These are phyloP conservation scores for Atlantisia rogersi DNA, from an alignment of 2,113 vertebrate genomes.

Conservation along the genomic window DNA sequence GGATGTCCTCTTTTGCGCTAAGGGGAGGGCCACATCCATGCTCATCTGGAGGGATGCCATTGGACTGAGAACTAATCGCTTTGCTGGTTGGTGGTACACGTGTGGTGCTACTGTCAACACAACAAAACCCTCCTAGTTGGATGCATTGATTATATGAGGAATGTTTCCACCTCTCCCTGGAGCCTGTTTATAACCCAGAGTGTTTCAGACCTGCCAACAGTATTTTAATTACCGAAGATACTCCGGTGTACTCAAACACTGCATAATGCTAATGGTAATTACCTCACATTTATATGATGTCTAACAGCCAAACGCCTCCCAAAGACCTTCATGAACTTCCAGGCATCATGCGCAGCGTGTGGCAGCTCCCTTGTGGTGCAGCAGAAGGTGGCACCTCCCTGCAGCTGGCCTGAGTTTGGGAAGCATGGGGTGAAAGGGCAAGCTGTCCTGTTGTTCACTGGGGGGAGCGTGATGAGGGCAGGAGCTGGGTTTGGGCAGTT, in stretches of 20 bases:
- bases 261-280: slow-evolving; percentile 33
- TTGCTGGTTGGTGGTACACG: not conserved
- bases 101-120: not conserved
- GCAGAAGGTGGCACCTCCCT: not conserved
- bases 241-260: slow-evolving; percentile 10
- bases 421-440: not conserved
- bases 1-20: not conserved
- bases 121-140: not conserved
- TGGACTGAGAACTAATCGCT: not conserved
- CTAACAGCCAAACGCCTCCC: not conserved
- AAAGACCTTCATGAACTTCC: not conserved
- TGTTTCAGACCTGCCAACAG: slow-evolving; percentile 3
- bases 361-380: not conserved
- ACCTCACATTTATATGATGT: not conserved
- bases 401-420: not conserved
- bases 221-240: slow-evolving; percentile 33
- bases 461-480: accelerated
- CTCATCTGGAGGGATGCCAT: not conserved
- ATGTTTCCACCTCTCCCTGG: slow-evolving; percentile 38
- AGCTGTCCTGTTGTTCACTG: accelerated
- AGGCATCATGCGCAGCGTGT: not conserved
- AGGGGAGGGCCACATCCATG: not conserved
- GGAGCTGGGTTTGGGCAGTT: not conserved
- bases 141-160: slow-evolving; percentile 33
- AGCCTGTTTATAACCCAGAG: slow-evolving; percentile 36